A percentile compares a stretch with the other conserved stretches of the same genome.
Evolutionary conservation across 1,140 invertebrate species (phyloP).

Genomic region (Hydropsyche tenuis): DNA sequence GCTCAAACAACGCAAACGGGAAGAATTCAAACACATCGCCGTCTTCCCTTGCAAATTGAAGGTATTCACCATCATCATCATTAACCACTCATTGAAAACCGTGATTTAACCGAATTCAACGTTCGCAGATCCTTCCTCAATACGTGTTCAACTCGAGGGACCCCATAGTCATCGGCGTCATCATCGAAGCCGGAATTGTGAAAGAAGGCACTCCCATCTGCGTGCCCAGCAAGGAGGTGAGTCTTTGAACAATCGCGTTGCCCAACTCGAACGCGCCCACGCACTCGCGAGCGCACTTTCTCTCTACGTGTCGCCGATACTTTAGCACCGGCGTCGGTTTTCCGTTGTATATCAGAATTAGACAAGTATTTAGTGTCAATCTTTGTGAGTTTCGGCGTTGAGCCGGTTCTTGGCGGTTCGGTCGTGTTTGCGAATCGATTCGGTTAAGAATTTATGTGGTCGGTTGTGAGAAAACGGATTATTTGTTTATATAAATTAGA

Average conservation of each 20-base stretch:
- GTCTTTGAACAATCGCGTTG: slow-evolving; percentile 49
- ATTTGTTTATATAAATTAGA: no score
- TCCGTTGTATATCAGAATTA: no score
- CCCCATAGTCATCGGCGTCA: slow-evolving; percentile 96
- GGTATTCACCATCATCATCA: slow-evolving; percentile 58
- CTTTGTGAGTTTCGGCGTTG: no score
- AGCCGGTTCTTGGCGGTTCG: no score
- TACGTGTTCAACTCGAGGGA: slow-evolving; percentile 97
- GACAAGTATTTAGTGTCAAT: background rate
- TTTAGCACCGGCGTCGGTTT: no score
- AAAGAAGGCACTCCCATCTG: slow-evolving; percentile 97
- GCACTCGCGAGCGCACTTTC: background rate
- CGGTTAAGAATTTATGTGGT: no score
- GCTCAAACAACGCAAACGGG: slow-evolving; percentile 89
- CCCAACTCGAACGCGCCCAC: slow-evolving; percentile 10
- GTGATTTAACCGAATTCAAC: background rate
- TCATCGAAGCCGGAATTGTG: slow-evolving; percentile 93
- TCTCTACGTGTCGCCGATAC: background rate
- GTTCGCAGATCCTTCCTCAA: slow-evolving; percentile 71
- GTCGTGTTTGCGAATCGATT: no score
- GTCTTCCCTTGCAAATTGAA: slow-evolving; percentile 98
- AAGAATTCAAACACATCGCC: slow-evolving; percentile 94
- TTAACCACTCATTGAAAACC: background rate
- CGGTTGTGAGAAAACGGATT: no score
- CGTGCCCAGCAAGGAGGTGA: slow-evolving; percentile 93